Base-by-base conservation (phyloP, 2,797 vertebrate genomes). In the Halcyon smyrnensis region DNA sequence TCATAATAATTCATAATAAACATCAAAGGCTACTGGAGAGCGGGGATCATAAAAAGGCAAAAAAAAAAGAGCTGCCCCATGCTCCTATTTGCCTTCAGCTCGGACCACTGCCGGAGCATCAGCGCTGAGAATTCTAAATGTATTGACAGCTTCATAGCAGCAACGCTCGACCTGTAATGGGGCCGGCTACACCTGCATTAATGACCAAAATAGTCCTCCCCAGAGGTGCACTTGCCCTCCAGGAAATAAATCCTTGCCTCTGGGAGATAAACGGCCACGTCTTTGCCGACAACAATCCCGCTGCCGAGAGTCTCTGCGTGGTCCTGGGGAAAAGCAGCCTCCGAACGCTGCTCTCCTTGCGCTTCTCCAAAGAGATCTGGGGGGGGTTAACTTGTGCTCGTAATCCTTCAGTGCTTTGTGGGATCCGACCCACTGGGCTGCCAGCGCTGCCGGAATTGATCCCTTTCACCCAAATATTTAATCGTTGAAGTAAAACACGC, bases 1-100 rank as follows among this genome's bases (percentile, higher is more conserved):
- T 96, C 94, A 95, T 92, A 93, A 89, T 97, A 97, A 94, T 96
- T 97, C 93, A 92, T 96, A 93, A 96, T 95, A 96, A 96, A 71
- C 93, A 82, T 81, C 76, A 82, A 60, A 74, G 76, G 90, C 77
- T 82, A 24, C 89, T 84, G 81, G 95, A 92, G 45, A 5, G 54
- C 56, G 69, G 88, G 95, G 90, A 91, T 84, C 83, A 51, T 90
- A 89, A 95, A 95, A 93, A 93, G 81, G 64, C 78, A 97, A 27
- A 79, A 89, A 97, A 79, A 89, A 45, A 88, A 27, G 51, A 53
- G 48, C 69, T 90, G 56, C 87, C 90, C 56, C 0, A 0, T 68
- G 78, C 79, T 94, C 3, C 0, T 45, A 11, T 73, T 73, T 59
- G 86, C 93, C 75, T 95, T 82, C 90, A 74, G 68, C 77, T 64